These are phyloP conservation scores for Tiliacea aurago DNA, from an alignment of 2,888 invertebrate species.

Conservation along the genomic window DNA sequence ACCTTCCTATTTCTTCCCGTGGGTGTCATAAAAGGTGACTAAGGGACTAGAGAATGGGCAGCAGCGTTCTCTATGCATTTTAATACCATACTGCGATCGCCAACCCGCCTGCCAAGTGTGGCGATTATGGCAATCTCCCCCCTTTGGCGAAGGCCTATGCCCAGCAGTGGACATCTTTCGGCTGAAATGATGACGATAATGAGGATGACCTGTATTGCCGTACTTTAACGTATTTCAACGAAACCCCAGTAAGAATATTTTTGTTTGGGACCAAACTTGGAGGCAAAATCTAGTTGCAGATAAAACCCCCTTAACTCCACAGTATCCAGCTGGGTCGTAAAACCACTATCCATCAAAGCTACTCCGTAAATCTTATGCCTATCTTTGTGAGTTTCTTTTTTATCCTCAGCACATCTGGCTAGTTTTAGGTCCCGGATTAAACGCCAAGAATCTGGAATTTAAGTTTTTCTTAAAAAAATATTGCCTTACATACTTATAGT, in stretches of 20 bases:
- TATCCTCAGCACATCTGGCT: slow-evolving; percentile 26
- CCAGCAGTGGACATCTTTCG: no score
- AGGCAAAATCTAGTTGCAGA: not conserved
- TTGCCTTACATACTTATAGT: not conserved
- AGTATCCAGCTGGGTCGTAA: slow-evolving; percentile 33
- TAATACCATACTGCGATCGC: no score
- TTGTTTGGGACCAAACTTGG: not conserved
- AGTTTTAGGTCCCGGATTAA: not conserved
- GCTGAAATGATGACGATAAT: no score
- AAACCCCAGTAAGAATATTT: not conserved
- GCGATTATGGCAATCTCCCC: no score
- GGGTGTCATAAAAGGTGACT: no score
- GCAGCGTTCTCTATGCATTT: no score
- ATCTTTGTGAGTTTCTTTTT: slow-evolving; percentile 21
- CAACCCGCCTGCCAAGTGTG: no score
- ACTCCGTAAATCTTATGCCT: slow-evolving; percentile 17
- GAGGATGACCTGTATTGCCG: not conserved
- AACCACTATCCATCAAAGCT: slow-evolving; percentile 28
- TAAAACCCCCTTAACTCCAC: slow-evolving; percentile 5
- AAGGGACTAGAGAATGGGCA: no score
- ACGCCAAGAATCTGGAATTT: not conserved
- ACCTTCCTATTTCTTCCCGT: no score
- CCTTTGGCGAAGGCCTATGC: no score
- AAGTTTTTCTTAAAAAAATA: not conserved
- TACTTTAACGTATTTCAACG: not conserved